Evolutionary conservation across 2,797 vertebrate genomes (phyloP).

Genomic region (Oryzias dopingdopingensis): DNA sequence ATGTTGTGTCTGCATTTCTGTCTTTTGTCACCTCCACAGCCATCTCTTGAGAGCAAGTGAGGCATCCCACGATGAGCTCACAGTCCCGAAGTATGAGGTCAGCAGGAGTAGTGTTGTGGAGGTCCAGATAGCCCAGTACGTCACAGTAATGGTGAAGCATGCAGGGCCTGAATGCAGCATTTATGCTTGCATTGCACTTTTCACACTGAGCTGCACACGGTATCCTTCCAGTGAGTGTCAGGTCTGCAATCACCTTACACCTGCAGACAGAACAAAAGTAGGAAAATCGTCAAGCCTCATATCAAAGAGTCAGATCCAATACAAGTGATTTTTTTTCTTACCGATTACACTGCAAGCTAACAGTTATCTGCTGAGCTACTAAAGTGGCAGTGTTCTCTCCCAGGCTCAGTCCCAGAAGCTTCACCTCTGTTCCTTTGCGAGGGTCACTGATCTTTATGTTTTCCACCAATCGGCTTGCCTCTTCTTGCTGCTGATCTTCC

Average conservation of each 20-base stretch:
- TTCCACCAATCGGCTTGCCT: conserved; percentile 60
- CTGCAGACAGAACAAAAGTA: conserved; percentile 45
- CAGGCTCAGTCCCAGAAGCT: conserved; percentile 76
- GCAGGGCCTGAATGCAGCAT: conserved; percentile 74
- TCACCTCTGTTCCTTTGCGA: conserved; percentile 80
- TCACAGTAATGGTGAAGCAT: conserved; percentile 81
- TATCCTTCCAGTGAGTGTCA: conserved; percentile 69
- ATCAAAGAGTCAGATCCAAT: background rate
- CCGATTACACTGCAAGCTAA: conserved; percentile 82
- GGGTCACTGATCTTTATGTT: conserved; percentile 74
- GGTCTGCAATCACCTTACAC: conserved; percentile 81
- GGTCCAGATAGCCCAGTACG: conserved; percentile 81
- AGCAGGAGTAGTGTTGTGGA: conserved; percentile 69
- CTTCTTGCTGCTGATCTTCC: conserved; percentile 39
- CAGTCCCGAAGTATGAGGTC: conserved; percentile 82
- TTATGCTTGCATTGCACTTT: conserved; percentile 77
- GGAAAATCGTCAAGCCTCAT: background rate
- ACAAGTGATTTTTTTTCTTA: conserved; percentile 20
- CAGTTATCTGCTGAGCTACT: conserved; percentile 66
- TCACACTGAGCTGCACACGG: conserved; percentile 78
- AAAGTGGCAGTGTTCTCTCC: conserved; percentile 80
- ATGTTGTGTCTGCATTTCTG: background rate
- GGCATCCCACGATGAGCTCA: conserved; percentile 72
- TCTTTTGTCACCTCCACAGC: conserved; percentile 64
- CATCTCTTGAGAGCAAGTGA: conserved; percentile 78